Percentiles rank a stretch among this genome's conserved stretches.
phyloP scores from a whole-genome alignment of 2,797 vertebrate species.

The Lutjanus campechanus region DNA sequence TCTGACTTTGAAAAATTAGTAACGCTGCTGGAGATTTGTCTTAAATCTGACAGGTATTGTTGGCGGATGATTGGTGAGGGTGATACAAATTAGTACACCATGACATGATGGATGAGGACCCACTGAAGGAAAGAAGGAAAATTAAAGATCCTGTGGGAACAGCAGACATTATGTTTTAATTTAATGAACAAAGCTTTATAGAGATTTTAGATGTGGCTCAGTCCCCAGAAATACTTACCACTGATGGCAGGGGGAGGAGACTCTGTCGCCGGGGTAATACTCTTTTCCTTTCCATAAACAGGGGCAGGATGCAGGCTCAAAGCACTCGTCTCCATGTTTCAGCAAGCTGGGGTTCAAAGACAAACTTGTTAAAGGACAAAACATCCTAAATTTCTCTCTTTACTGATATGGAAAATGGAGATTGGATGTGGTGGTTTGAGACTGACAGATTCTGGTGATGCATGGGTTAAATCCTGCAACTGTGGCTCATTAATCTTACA shows the following conservation, averaged over 20 bases:
- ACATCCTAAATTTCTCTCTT: not conserved
- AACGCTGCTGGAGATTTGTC: constrained; percentile 49
- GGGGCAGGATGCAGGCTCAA: constrained; percentile 90
- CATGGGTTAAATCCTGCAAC: not conserved
- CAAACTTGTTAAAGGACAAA: not conserved
- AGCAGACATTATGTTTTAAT: not conserved
- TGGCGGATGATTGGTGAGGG: constrained; percentile 13
- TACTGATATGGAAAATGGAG: not conserved
- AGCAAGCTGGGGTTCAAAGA: constrained; percentile 85
- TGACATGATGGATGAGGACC: constrained; percentile 10
- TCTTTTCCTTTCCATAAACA: constrained; percentile 98
- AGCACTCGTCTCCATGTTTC: constrained; percentile 94
- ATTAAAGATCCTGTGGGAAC: not conserved
- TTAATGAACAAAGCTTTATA: not conserved
- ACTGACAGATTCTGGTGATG: not conserved
- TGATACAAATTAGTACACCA: constrained; percentile 37
- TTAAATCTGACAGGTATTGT: constrained; percentile 50
- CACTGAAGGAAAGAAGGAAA: not conserved
- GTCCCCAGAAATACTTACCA: constrained; percentile 86
- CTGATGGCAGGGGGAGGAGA: constrained; percentile 92
- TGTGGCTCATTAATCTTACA: not conserved
- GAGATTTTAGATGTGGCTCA: not conserved
- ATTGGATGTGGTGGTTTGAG: not conserved
- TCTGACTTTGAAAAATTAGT: constrained; percentile 63
- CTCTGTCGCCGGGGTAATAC: constrained; percentile 94